These are phyloP conservation scores for Aethina tumida DNA, from an alignment of 1,140 invertebrate genomes.

Conservation along the genomic window DNA sequence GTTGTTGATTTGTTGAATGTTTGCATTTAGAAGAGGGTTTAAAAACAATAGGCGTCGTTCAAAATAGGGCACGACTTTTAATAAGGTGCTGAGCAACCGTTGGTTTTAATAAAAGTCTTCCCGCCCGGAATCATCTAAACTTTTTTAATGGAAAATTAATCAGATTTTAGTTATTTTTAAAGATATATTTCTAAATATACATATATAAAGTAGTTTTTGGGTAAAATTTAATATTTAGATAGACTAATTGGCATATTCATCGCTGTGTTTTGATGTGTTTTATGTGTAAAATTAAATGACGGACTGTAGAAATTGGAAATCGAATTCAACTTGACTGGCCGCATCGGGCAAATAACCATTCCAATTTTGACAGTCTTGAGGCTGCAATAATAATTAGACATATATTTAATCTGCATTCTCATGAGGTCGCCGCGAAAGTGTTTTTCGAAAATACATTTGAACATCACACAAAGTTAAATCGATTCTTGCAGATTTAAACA, in stretches of 20 bases:
- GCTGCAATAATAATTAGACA: conserved; percentile 24
- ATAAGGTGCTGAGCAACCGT: conserved; percentile 29
- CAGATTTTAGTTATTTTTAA: too few relatives aligned
- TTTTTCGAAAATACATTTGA: too few relatives aligned
- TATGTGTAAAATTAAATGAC: conserved; percentile 14
- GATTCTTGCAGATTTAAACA: too few relatives aligned
- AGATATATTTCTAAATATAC: conserved; percentile 5
- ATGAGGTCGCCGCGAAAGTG: too few relatives aligned
- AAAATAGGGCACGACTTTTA: conserved; percentile 30
- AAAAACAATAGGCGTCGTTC: conserved; percentile 19
- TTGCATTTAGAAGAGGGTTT: conserved; percentile 12
- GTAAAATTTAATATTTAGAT: conserved; percentile 21
- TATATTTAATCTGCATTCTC: too few relatives aligned
- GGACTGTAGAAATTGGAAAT: too few relatives aligned
- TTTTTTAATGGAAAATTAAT: too few relatives aligned
- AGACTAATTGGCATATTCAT: conserved; percentile 24
- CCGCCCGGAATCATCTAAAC: conserved; percentile 31
- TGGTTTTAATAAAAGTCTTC: conserved; percentile 33
- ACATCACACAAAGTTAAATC: too few relatives aligned
- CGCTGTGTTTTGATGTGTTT: conserved; percentile 26
- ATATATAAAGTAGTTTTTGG: conserved; percentile 15
- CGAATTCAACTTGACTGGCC: too few relatives aligned
- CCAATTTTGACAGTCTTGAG: conserved; percentile 14
- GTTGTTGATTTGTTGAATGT: too few relatives aligned
- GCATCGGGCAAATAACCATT: too few relatives aligned